Percentiles rank a stretch among this genome's conserved stretches.
Conservation (phyloP, 92 coral and sea anemone genomes). For the Pocillopora meandrina region DNA sequence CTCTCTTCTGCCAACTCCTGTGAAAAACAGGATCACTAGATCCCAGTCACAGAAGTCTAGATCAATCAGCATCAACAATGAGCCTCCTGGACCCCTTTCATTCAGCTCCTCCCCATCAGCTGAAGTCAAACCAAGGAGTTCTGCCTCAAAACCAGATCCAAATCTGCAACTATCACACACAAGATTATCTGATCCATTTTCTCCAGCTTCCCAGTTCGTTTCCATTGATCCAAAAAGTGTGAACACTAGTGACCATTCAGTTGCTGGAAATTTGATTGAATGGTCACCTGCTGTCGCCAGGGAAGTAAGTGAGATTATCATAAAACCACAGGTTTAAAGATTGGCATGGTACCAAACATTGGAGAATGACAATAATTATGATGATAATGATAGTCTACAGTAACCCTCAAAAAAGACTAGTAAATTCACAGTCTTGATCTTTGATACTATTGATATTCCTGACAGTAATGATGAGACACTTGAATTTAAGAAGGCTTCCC, state of each 20-base stretch:
- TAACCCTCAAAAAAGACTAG: too few species aligned
- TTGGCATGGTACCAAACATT: too few species aligned
- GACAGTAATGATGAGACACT: too few species aligned
- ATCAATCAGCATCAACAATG: background rate
- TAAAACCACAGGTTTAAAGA: too few species aligned
- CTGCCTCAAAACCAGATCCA: background rate
- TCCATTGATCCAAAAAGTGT: background rate
- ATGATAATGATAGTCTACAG: too few species aligned
- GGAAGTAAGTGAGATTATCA: conserved; percentile 16
- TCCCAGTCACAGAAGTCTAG: conserved; percentile 32
- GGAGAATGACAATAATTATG: too few species aligned
- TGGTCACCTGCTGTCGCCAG: conserved; percentile 6
- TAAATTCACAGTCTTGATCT: too few species aligned
- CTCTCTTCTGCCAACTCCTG: conserved; percentile 84
- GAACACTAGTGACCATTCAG: background rate
- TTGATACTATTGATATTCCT: too few species aligned
- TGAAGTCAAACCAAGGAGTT: conserved; percentile 20
- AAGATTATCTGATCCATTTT: conserved; percentile 34
- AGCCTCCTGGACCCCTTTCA: background rate
- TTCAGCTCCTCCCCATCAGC: conserved; percentile 36
- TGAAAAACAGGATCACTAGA: conserved; percentile 16
- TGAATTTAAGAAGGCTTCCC: too few species aligned
- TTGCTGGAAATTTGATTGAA: conserved; percentile 33
- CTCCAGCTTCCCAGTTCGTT: conserved; percentile 5
- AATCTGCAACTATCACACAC: background rate